Evolutionary conservation across 1,140 invertebrate species (phyloP).

Genomic region (Nautilus pompilius): DNA sequence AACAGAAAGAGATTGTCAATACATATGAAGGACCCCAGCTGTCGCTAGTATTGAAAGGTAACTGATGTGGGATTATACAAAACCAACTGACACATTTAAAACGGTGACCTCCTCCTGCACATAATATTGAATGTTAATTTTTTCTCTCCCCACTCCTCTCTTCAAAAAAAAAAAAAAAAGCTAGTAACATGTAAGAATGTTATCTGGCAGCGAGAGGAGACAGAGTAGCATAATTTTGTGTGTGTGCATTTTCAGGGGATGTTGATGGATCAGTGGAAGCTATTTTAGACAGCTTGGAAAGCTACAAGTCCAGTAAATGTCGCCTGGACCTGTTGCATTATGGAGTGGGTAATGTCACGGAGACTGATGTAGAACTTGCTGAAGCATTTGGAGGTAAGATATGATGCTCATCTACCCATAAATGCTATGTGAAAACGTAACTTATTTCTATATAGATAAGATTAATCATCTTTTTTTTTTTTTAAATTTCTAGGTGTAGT

Average conservation of each 20-base stretch:
- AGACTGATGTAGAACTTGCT: constrained; percentile 83
- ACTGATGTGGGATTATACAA: no score
- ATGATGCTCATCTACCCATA: neutral
- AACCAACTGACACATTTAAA: no score
- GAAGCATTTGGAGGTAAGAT: constrained; percentile 70
- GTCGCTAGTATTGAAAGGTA: constrained; percentile 40
- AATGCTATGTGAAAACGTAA: neutral
- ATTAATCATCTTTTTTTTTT: neutral
- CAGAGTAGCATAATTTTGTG: no score
- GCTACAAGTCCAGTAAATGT: constrained; percentile 77
- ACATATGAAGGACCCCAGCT: constrained; percentile 25
- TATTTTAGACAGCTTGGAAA: constrained; percentile 85
- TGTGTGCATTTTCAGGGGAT: constrained; percentile 43
- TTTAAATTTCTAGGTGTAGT: constrained; percentile 70
- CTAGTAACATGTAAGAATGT: no score
- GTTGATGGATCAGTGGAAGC: constrained; percentile 80
- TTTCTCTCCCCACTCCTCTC: no score
- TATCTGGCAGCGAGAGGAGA: no score
- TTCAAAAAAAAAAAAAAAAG: no score
- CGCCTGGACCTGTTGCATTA: constrained; percentile 83
- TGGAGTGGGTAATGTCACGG: constrained; percentile 80
- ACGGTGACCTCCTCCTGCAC: no score
- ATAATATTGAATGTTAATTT: no score
- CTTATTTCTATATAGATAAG: neutral
- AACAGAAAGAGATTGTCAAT: constrained; percentile 15